Evolutionary conservation across 1,140 invertebrate genomes (phyloP), one percentile per base, ranked within the genome.

Genomic region (Zaprionus ornatus): DNA sequence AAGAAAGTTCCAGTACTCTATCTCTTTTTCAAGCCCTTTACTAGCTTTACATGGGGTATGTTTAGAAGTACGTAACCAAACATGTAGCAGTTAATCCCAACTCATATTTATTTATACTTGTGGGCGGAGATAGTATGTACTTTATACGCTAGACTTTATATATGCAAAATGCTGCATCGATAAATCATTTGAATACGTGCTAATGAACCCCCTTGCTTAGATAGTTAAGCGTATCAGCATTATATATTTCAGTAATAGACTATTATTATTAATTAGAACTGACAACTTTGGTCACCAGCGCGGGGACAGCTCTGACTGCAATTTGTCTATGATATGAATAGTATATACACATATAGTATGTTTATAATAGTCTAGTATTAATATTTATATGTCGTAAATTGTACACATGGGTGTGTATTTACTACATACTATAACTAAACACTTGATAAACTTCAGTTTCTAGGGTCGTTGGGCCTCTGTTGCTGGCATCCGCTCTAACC

Each of bases 181-280:
- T 67, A 79, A 23, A 52, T 27, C 64, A 77, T 73, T 68, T 64
- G 42, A 77, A 80, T 70, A 78, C 56, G 65, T 74, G 75, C 57
- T 80, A 66, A 77, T 80, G 61, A 69, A 55, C 19, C 56, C 27
- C 35, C 52, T 69, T 45, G 40, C 6, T 17, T 50, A 56, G 19
- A 62, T 65, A 61, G 52, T 74, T 78, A 77, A 74, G 42, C 19
- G 10, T 50, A 13, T 23, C 10, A 13, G 12, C 32, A 21, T 29
- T 40, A 63, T 55, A 42, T 72, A 60, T 21, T 37, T 55, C 32
- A 50, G 60, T 25, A n/a, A 29, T 52, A 27, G 13, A 15, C 23
- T 56, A 63, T 63, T 42, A 32, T 56, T 1, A 17, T 0, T 17
- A 42, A 66, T 66, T 25, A 56, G 12, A 60, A 19, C 27, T 48